phyloP scores from a whole-genome alignment of 2,797 vertebrate genomes.

The Pteronotus mesoamericanus region DNA sequence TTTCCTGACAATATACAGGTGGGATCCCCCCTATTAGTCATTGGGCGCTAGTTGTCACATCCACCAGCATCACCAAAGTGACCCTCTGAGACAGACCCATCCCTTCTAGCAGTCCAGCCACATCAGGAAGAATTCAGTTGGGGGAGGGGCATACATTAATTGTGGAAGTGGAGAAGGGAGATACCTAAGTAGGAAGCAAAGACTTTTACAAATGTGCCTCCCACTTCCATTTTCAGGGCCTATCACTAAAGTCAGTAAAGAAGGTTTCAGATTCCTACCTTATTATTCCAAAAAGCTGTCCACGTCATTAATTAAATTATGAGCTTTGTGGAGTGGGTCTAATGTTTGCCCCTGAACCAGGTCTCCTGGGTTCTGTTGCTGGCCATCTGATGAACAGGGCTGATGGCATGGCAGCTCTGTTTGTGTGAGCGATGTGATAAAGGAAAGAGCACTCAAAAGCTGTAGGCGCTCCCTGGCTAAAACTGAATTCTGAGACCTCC shows the following conservation, averaged over 20 bases:
- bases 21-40: not conserved
- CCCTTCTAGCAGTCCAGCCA: not conserved
- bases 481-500: not conserved
- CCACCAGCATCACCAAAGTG: not conserved
- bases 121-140: not conserved
- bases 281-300: not conserved
- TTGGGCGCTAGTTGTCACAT: not conserved
- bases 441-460: not conserved
- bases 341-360: not conserved
- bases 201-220: not conserved
- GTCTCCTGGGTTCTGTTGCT: not conserved
- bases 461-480: not conserved
- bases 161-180: not conserved
- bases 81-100: not conserved
- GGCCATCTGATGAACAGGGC: not conserved
- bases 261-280: not conserved
- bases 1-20: not conserved
- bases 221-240: not conserved
- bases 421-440: not conserved
- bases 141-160: not conserved
- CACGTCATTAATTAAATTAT: not conserved
- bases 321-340: not conserved
- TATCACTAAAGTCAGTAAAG: not conserved
- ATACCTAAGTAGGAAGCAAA: not conserved
- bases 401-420: accelerated